Evolutionary conservation across 2,888 invertebrate species (phyloP).

Genomic region (Agrochola macilenta): DNA sequence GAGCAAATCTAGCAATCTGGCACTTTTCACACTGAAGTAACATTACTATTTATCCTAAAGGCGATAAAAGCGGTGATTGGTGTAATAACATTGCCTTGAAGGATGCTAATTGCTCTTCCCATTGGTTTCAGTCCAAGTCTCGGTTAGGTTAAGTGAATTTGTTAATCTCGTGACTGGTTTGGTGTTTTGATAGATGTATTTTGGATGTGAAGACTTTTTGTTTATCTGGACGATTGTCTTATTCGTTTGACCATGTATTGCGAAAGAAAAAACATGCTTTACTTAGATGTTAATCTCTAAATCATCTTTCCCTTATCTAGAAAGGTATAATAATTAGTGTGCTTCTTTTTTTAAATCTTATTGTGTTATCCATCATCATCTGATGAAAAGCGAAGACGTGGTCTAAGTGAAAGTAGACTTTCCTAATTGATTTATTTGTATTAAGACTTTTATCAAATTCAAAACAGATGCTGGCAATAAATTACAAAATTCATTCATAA

Average conservation of each 20-base stretch:
- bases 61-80: constrained; percentile 47
- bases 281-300: background rate
- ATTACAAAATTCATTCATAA: constrained; percentile 29
- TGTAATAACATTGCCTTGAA: constrained; percentile 40
- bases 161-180: constrained; percentile 48
- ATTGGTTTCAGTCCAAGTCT: constrained; percentile 45
- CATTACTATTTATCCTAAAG: constrained; percentile 36
- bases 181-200: constrained; percentile 37
- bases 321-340: background rate
- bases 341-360: background rate
- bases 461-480: constrained; percentile 21
- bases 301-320: background rate
- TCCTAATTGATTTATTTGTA: constrained; percentile 33
- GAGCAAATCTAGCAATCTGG: constrained; percentile 43
- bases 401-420: constrained; percentile 21
- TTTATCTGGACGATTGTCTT: constrained; percentile 6
- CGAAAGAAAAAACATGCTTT: background rate
- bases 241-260: background rate
- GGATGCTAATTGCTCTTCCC: constrained; percentile 53
- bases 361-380: background rate
- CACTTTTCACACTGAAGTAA: constrained; percentile 43
- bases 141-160: constrained; percentile 55
- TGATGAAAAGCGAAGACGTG: constrained; percentile 7
- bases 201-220: constrained; percentile 9
- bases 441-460: constrained; percentile 4